A percentile compares a stretch with the other conserved stretches of the same genome.
Evolutionary conservation across 2,113 vertebrate species (phyloP).

Genomic region (Dendropsophus ebraccatus): DNA sequence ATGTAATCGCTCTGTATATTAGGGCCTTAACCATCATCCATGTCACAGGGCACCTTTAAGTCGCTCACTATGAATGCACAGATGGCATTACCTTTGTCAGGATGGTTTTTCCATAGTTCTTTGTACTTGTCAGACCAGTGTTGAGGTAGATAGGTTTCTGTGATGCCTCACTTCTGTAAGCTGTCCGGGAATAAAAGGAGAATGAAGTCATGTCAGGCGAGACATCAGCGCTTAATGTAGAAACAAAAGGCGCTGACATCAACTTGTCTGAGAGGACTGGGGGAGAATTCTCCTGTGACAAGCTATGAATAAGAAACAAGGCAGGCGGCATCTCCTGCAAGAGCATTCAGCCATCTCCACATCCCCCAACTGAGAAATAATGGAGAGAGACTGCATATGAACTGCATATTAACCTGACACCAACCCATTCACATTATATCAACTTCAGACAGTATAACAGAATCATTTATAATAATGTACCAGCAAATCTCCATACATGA

Average conservation of each 20-base stretch:
- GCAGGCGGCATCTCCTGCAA: neutral
- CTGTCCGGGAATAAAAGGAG: constrained; percentile 68
- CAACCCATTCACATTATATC: too few relatives aligned
- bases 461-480: too few relatives aligned
- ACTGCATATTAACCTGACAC: too few relatives aligned
- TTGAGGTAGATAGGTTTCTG: constrained; percentile 90
- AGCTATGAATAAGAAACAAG: neutral
- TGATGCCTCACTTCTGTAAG: constrained; percentile 80
- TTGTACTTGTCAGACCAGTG: constrained; percentile 97
- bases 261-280: neutral
- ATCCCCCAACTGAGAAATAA: too few relatives aligned
- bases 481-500: too few relatives aligned
- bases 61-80: neutral
- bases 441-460: too few relatives aligned
- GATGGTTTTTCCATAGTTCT: constrained; percentile 98
- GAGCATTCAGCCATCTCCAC: too few relatives aligned
- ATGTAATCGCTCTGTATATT: too few relatives aligned
- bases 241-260: neutral
- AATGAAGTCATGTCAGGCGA: constrained; percentile 7
- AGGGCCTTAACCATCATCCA: neutral
- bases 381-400: neutral
- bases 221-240: neutral
- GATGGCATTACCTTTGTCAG: constrained; percentile 87
- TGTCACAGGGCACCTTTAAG: neutral
- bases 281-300: neutral